These are phyloP conservation scores for Polyergus mexicanus DNA, from an alignment of 1,140 invertebrate species.

Conservation along the genomic window DNA sequence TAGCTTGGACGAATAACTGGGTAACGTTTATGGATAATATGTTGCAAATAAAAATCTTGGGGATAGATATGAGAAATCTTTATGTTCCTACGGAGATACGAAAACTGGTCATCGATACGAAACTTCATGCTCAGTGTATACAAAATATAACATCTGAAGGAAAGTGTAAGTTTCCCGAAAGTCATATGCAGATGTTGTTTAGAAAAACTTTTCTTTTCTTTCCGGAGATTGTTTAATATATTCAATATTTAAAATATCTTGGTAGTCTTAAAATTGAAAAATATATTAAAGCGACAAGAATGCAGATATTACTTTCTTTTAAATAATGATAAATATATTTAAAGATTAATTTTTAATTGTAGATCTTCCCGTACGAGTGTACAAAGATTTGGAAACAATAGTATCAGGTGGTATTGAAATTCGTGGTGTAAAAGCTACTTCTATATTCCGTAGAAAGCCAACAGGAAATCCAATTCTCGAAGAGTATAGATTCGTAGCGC, in stretches of 20 bases:
- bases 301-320: conserved; percentile 27
- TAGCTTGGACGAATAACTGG: conserved; percentile 95
- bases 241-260: too few species aligned
- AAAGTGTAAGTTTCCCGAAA: conserved; percentile 69
- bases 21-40: conserved; percentile 97
- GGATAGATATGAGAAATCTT: conserved; percentile 90
- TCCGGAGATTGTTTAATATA: neutral
- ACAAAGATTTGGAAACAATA: conserved; percentile 84
- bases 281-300: too few species aligned
- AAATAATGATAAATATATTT: too few species aligned
- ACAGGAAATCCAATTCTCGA: conserved; percentile 91
- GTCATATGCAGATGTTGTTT: too few species aligned
- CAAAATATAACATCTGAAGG: conserved; percentile 81
- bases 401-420: conserved; percentile 94
- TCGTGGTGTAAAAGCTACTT: conserved; percentile 92
- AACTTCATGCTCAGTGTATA: conserved; percentile 87
- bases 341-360: too few species aligned
- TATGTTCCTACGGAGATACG: conserved; percentile 95
- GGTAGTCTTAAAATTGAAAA: too few species aligned
- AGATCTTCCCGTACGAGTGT: conserved; percentile 86
- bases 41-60: conserved; percentile 94
- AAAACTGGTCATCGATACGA: conserved; percentile 92
- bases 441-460: conserved; percentile 90
- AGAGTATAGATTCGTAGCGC: conserved; percentile 90
- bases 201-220: neutral